Evolutionary conservation across 2,888 invertebrate genomes (phyloP).

Genomic region (Synanthedon tipuliformis): DNA sequence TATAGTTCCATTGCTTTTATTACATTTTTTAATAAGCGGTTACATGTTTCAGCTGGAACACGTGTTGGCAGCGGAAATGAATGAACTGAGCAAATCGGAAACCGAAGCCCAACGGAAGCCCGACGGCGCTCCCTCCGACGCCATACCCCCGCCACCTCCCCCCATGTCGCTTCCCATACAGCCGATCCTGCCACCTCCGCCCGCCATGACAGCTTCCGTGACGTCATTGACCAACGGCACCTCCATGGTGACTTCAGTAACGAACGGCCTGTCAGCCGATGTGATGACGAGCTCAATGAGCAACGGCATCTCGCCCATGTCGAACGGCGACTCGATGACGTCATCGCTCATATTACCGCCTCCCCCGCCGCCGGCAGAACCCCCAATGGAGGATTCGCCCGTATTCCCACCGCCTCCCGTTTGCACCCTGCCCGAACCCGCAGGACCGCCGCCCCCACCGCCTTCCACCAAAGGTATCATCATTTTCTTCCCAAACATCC

Average conservation of each 20-base stretch:
- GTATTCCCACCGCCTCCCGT: constrained; percentile 59
- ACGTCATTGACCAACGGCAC: constrained; percentile 14
- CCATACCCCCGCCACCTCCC: constrained; percentile 48
- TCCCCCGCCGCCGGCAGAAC: constrained; percentile 33
- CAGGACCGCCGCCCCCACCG: constrained; percentile 79
- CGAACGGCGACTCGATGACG: constrained; percentile 33
- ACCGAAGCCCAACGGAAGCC: constrained; percentile 54
- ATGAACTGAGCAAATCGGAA: constrained; percentile 45
- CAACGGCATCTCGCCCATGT: constrained; percentile 13
- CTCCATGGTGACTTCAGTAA: constrained; percentile 27
- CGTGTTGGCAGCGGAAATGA: constrained; percentile 56
- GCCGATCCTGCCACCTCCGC: constrained; percentile 28
- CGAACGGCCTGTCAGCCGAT: constrained; percentile 8
- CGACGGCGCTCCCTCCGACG: constrained; percentile 57
- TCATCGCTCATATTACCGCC: constrained; percentile 38
- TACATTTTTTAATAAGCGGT: no score
- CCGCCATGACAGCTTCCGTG: constrained; percentile 27
- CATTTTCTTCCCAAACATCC: not conserved
- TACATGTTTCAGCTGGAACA: constrained; percentile 41
- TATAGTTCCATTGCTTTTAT: no score
- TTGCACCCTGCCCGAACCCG: constrained; percentile 79
- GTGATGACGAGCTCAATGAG: constrained; percentile 8
- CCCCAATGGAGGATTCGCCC: constrained; percentile 28
- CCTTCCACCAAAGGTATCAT: constrained; percentile 44
- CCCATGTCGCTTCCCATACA: constrained; percentile 36